These are phyloP conservation scores for Panagrolaimus sp. DNA, from an alignment of 1,140 invertebrate genomes.

Conservation along the genomic window DNA sequence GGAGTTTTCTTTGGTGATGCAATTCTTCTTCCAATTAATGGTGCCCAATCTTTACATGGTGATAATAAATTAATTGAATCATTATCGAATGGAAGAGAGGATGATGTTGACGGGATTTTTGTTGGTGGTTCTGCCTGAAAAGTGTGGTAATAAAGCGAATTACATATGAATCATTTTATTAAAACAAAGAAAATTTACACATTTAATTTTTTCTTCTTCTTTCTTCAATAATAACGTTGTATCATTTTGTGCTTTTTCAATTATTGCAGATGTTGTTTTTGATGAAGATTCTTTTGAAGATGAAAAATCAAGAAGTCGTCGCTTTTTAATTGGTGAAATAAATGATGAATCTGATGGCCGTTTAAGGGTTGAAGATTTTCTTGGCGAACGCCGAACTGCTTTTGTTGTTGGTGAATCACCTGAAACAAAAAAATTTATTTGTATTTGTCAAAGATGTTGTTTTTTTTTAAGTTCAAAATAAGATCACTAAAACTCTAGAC, in stretches of 20 bases:
- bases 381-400: neutral
- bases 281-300: neutral
- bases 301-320: neutral
- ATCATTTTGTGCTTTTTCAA: neutral
- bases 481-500: too few species aligned
- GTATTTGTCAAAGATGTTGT: neutral
- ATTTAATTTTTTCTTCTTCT: neutral
- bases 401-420: neutral
- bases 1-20: constrained; percentile 1
- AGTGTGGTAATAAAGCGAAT: neutral
- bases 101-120: neutral
- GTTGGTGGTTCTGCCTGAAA: neutral
- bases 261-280: neutral
- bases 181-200: too few species aligned
- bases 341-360: neutral
- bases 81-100: neutral
- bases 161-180: neutral
- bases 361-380: neutral
- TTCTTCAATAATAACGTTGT: neutral
- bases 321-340: neutral
- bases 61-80: neutral
- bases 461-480: too few species aligned
- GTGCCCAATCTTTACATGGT: neutral
- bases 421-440: neutral
- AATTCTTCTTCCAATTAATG: neutral